A percentile compares a stretch with the other conserved stretches of the same genome.
phyloP scores from a whole-genome alignment of 2,888 invertebrate genomes.

The Erebia epiphron region DNA sequence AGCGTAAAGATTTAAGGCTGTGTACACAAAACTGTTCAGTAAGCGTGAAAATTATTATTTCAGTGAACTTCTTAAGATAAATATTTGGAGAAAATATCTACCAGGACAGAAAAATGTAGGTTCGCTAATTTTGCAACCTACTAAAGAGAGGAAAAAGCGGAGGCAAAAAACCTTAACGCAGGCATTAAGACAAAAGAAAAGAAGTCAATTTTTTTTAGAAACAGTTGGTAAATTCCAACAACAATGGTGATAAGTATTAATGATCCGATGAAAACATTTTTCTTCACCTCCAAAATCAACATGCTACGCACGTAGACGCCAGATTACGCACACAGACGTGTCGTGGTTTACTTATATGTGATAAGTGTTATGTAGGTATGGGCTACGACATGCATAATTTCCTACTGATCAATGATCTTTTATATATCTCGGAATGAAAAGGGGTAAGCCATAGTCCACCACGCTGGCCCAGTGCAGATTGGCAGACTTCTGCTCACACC shows the following conservation, averaged over 20 bases:
- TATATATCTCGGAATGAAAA: too few relatives aligned
- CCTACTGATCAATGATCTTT: too few relatives aligned
- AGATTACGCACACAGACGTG: conserved; percentile 6
- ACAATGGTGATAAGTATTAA: neutral
- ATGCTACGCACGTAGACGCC: conserved; percentile 9
- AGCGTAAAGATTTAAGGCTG: conserved; percentile 4
- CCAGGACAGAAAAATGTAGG: neutral
- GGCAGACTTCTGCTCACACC: too few relatives aligned
- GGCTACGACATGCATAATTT: too few relatives aligned
- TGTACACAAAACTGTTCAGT: conserved; percentile 1
- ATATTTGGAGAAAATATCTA: neutral
- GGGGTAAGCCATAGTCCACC: too few relatives aligned
- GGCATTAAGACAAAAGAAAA: neutral
- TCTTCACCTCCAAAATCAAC: neutral
- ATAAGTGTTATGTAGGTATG: too few relatives aligned
- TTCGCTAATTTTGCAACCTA: neutral
- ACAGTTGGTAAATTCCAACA: neutral
- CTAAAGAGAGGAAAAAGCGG: neutral
- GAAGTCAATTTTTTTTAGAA: neutral
- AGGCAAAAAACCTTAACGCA: neutral
- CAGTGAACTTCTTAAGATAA: neutral
- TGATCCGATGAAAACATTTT: neutral
- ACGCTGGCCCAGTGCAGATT: too few relatives aligned
- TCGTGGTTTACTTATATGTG: conserved; percentile 5
- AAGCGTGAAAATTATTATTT: conserved; percentile 4